Evolutionary conservation across 2,113 vertebrate genomes (phyloP), one percentile per base, ranked within the genome.

Genomic region (Fulmarus glacialis): DNA sequence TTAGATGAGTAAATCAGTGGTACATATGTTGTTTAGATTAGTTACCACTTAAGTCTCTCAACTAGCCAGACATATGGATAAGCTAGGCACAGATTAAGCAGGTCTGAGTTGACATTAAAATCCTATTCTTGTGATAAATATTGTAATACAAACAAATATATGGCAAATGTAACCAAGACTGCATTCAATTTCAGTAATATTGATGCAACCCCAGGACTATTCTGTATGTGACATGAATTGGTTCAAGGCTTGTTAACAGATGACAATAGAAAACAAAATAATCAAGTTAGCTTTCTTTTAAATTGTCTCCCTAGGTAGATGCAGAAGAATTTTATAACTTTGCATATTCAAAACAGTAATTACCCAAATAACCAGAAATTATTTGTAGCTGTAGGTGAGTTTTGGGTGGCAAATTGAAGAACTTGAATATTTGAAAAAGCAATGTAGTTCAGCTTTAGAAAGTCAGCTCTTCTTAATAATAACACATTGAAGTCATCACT

Each of bases 11-110:
- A 94, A 96, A 93, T 92, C 87, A 90, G 59, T 58, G 38, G 43
- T 84, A 73, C 82, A 95, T 89, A 93, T 90, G 71, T 89, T 91
- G 38, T 80, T 97, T 89, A 96, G 83, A 91, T 97, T 95, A 96
- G 80, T 87, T 90, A 72, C 36, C 58, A 60, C 83, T 93, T 95
- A 96, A 97, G 77, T 96, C 84, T 95, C 93, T 92, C 68, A 64
- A 45, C 52, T 90, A 90, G 71, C 89, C 64, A 97, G 95, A 93
- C 74, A 32, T 63, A 60, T 22, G 74, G 85, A 93, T 93, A 95
- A 98, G 27, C 13, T 90, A 89, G 47, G 64, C 64, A 95, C 59
- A 85, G 90, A 94, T 95, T 96, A 97, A 95, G 42, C 40, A 91
- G 72, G 87, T 93, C 92, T 95, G 87, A 88, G 40, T 52, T 92